A percentile compares a stretch with the other conserved stretches of the same genome.
Conservation (phyloP, 2,888 invertebrate species). For the Synergus japonicus region DNA sequence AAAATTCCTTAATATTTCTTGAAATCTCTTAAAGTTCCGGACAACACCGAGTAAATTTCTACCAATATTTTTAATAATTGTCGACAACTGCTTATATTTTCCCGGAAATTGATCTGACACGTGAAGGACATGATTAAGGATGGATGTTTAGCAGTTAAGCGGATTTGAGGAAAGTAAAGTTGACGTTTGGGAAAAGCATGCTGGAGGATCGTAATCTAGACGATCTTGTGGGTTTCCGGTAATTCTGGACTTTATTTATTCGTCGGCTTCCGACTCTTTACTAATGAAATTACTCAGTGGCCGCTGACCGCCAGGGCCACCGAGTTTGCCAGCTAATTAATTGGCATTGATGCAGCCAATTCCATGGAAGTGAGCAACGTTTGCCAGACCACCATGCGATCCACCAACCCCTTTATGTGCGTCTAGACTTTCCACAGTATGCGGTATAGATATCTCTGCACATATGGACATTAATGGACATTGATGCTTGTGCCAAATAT, state of each 20-base stretch:
- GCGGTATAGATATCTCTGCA: neutral
- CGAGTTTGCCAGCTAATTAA: slow-evolving; percentile 68
- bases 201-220: neutral
- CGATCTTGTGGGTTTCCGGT: slow-evolving; percentile 40
- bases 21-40: no score
- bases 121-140: no score
- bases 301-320: slow-evolving; percentile 48
- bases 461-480: slow-evolving; percentile 22
- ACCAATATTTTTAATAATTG: no score
- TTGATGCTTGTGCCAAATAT: slow-evolving; percentile 19
- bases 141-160: no score
- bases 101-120: no score
- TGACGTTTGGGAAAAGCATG: slow-evolving; percentile 44
- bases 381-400: slow-evolving; percentile 45
- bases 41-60: no score
- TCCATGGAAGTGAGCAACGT: slow-evolving; percentile 61
- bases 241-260: slow-evolving; percentile 60
- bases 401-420: slow-evolving; percentile 5
- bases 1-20: no score
- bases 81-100: no score
- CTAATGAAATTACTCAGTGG: slow-evolving; percentile 63
- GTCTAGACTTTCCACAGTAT: slow-evolving; percentile 8
- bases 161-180: slow-evolving; percentile 45
- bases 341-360: slow-evolving; percentile 69
- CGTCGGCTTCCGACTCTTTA: slow-evolving; percentile 54